Percentiles rank a stretch among this genome's conserved stretches.
Evolutionary conservation across 2,888 invertebrate genomes (phyloP).

Genomic region (Aromia moschata): DNA sequence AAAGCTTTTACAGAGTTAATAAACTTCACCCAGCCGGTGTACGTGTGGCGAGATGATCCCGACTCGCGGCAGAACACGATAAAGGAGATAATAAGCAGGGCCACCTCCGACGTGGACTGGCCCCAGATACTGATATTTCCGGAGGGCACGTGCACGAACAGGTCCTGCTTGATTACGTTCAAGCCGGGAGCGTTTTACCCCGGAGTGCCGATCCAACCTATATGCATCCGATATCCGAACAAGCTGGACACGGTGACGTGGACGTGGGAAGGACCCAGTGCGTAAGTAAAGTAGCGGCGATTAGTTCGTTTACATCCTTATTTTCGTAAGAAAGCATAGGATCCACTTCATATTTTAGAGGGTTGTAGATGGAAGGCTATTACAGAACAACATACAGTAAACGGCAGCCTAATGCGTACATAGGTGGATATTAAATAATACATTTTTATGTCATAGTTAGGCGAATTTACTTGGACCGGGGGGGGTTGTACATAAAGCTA

Average conservation of each 20-base stretch:
- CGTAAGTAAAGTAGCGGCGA: too few species aligned
- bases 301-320: too few species aligned
- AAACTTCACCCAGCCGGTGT: slow-evolving; percentile 94
- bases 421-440: too few species aligned
- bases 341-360: too few species aligned
- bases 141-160: slow-evolving; percentile 96
- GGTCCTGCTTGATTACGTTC: slow-evolving; percentile 88
- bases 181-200: slow-evolving; percentile 95
- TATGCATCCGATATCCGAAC: slow-evolving; percentile 90
- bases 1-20: slow-evolving; percentile 75
- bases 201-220: slow-evolving; percentile 95
- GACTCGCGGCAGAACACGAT: slow-evolving; percentile 91
- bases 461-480: too few species aligned
- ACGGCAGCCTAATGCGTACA: too few species aligned
- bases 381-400: too few species aligned
- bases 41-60: slow-evolving; percentile 92
- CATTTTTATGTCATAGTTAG: too few species aligned
- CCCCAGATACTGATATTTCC: slow-evolving; percentile 95
- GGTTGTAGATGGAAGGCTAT: too few species aligned
- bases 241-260: slow-evolving; percentile 89
- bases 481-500: too few species aligned
- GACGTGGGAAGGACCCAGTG: slow-evolving; percentile 96
- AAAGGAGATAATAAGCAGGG: slow-evolving; percentile 85
- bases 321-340: too few species aligned
- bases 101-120: slow-evolving; percentile 87